phyloP scores from a whole-genome alignment of 2,888 invertebrate species.

The Parelbella ahira region DNA sequence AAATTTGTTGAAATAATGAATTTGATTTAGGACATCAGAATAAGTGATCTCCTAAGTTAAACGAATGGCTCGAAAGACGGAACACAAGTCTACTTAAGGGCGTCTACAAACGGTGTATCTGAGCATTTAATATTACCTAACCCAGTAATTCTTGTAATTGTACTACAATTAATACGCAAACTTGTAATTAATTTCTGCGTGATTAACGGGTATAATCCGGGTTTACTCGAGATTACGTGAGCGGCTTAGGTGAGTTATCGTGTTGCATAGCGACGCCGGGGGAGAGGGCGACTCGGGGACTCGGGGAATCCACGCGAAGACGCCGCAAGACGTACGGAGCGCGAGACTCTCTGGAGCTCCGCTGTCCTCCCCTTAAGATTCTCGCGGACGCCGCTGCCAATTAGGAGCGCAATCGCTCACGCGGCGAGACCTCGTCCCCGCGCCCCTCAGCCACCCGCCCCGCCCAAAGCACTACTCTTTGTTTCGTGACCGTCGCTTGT shows the following conservation, averaged over 20 bases:
- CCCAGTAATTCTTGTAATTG: constrained; percentile 69
- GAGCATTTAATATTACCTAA: constrained; percentile 36
- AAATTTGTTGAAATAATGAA: no score
- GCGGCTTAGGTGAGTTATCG: constrained; percentile 73
- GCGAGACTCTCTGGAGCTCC: constrained; percentile 57
- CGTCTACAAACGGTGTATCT: constrained; percentile 16
- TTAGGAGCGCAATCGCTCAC: constrained; percentile 81
- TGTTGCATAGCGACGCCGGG: constrained; percentile 55
- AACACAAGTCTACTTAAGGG: no score
- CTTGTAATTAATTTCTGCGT: constrained; percentile 79
- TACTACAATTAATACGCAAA: constrained; percentile 77
- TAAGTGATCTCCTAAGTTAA: no score
- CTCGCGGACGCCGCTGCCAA: constrained; percentile 81
- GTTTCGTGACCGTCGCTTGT: constrained; percentile 65
- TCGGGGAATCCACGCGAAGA: constrained; percentile 28
- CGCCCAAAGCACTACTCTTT: constrained; percentile 54
- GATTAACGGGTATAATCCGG: constrained; percentile 79
- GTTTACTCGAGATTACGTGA: constrained; percentile 77
- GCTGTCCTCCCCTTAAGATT: constrained; percentile 80
- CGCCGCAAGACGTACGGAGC: constrained; percentile 60
- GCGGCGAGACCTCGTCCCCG: constrained; percentile 59
- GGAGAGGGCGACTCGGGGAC: constrained; percentile 35
- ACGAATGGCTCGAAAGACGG: no score
- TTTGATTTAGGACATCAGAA: no score
- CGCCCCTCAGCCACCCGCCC: constrained; percentile 33